Evolutionary conservation across 2,888 invertebrate species (phyloP).

Genomic region (Eulithis prunata): DNA sequence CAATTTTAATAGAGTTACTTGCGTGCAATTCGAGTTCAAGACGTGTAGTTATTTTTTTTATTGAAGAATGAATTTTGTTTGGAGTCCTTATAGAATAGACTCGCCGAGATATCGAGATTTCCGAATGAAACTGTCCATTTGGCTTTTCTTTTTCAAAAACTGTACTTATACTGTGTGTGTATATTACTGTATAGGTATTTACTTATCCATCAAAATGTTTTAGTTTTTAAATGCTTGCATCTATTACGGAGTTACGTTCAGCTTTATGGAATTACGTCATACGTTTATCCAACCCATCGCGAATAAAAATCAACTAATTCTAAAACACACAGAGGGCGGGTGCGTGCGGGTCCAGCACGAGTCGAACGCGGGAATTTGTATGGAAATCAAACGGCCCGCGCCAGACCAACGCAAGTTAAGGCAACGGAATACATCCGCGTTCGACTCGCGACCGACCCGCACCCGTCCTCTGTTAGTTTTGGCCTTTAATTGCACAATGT

Average conservation of each 20-base stretch:
- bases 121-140: too few relatives aligned
- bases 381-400: too few relatives aligned
- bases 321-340: too few relatives aligned
- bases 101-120: too few relatives aligned
- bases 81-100: constrained; percentile 22
- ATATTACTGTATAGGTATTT: not conserved
- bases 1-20: constrained; percentile 80
- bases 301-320: not conserved
- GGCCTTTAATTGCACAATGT: constrained; percentile 11
- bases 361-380: too few relatives aligned
- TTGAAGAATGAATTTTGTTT: constrained; percentile 53
- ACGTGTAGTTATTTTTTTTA: constrained; percentile 49
- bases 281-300: not conserved
- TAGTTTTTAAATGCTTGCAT: not conserved
- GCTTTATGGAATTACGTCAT: not conserved
- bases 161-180: too few relatives aligned
- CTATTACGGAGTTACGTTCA: not conserved
- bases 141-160: too few relatives aligned
- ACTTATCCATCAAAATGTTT: not conserved
- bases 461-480: too few relatives aligned
- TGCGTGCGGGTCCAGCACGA: too few relatives aligned
- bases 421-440: too few relatives aligned
- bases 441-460: too few relatives aligned
- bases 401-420: too few relatives aligned
- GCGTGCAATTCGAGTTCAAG: constrained; percentile 73